A percentile compares a stretch with the other conserved stretches of the same genome.
These are phyloP conservation scores for Polypterus senegalus DNA, from an alignment of 2,113 vertebrate species.

Conservation along the genomic window DNA sequence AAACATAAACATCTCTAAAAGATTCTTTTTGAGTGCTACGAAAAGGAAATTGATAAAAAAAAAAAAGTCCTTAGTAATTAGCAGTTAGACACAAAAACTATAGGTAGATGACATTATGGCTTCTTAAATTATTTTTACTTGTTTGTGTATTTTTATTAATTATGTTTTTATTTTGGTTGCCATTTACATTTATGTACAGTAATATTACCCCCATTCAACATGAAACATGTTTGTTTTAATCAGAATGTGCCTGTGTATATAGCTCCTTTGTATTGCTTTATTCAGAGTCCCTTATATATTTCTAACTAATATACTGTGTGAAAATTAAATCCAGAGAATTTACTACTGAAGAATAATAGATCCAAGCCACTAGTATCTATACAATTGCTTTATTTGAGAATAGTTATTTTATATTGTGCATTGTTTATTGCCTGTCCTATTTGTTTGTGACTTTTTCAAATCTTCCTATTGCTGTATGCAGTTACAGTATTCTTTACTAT, in stretches of 20 bases:
- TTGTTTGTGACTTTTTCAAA: slow-evolving; percentile 50
- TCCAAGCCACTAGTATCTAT: slow-evolving; percentile 38
- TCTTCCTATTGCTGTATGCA: slow-evolving; percentile 42
- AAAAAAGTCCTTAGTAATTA: not conserved
- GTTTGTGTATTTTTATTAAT: not conserved
- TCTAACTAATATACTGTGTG: slow-evolving; percentile 37
- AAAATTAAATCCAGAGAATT: slow-evolving; percentile 41
- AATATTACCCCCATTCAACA: slow-evolving; percentile 35
- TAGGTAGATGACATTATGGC: not conserved
- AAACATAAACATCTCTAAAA: not conserved
- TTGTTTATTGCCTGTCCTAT: slow-evolving; percentile 47
- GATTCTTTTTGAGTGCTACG: not conserved
- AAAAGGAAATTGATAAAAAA: not conserved
- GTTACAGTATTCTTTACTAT: slow-evolving; percentile 41
- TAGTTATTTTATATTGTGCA: slow-evolving; percentile 49
- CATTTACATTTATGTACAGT: slow-evolving; percentile 25
- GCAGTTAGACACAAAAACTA: not conserved
- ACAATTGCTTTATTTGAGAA: slow-evolving; percentile 42
- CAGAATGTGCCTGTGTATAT: slow-evolving; percentile 32
- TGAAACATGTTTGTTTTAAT: slow-evolving; percentile 30
- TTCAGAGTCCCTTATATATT: slow-evolving; percentile 37
- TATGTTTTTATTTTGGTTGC: not conserved
- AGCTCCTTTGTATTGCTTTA: slow-evolving; percentile 33
- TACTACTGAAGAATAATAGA: slow-evolving; percentile 45
- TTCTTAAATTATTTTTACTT: not conserved